Conservation (phyloP, 2,888 invertebrate species). For the Cheilosia impressa region DNA sequence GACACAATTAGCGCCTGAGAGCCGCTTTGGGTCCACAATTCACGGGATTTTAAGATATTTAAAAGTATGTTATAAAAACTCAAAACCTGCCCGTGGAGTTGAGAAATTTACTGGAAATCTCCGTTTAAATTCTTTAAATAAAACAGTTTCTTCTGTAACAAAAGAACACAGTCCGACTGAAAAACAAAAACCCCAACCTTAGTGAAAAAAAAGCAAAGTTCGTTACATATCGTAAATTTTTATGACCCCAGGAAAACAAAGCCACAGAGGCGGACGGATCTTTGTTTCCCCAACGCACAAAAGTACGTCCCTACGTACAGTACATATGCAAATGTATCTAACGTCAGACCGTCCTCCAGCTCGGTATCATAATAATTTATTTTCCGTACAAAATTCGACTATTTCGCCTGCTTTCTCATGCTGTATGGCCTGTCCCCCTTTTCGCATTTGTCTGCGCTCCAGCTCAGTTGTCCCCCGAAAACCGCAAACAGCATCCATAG, state of each 20-base stretch:
- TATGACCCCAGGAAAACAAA: conserved; percentile 35
- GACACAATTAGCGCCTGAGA: no score
- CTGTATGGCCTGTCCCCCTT: conserved; percentile 10
- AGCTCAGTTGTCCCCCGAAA: conserved; percentile 26
- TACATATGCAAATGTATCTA: conserved; percentile 65
- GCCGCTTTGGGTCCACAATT: no score
- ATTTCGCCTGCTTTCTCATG: conserved; percentile 64
- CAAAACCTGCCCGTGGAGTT: no score
- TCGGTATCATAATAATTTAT: conserved; percentile 66
- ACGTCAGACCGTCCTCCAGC: conserved; percentile 13
- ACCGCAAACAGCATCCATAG: conserved; percentile 1
- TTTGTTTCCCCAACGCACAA: conserved; percentile 41
- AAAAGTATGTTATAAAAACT: no score
- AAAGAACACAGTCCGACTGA: neutral
- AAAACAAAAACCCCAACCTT: neutral
- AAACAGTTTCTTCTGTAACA: no score
- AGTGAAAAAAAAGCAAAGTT: neutral
- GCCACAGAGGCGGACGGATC: conserved; percentile 8
- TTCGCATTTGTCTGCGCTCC: neutral
- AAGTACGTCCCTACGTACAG: conserved; percentile 11
- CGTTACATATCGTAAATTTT: conserved; percentile 29
- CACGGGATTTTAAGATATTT: no score
- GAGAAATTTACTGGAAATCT: no score
- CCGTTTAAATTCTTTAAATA: no score
- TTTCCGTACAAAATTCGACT: conserved; percentile 69